Evolutionary conservation across 2,113 vertebrate species (phyloP).

Genomic region (Rhizomys pruinosus): DNA sequence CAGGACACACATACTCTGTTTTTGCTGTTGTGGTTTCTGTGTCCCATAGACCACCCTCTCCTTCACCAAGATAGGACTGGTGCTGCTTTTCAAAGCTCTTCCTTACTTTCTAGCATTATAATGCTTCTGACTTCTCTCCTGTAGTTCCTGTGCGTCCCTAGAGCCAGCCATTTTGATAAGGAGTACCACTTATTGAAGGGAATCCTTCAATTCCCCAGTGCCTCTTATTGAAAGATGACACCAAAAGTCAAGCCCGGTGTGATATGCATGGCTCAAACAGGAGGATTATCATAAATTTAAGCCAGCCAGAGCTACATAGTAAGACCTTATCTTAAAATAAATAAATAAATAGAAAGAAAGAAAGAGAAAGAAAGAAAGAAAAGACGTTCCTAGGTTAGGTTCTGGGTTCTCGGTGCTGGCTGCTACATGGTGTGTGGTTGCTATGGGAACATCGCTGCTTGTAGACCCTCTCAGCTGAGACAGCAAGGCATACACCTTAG

Average conservation of each 20-base stretch:
- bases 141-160: background rate
- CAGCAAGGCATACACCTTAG: background rate
- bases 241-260: background rate
- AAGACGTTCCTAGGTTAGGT: too few species aligned
- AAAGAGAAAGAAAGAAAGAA: too few species aligned
- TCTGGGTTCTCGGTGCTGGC: background rate
- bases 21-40: background rate
- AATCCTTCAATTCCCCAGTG: background rate
- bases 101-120: background rate
- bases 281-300: background rate
- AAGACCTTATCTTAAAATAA: background rate
- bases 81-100: background rate
- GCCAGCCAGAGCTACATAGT: background rate
- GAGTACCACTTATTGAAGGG: background rate
- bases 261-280: background rate
- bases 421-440: background rate
- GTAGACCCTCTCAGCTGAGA: background rate
- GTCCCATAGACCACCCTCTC: background rate
- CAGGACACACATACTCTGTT: background rate
- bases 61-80: background rate
- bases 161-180: background rate
- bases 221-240: background rate
- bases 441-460: background rate
- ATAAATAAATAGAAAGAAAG: too few species aligned
- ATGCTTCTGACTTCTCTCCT: background rate